Evolutionary conservation across 2,797 vertebrate genomes (phyloP), one percentile per base, ranked within the genome.

Genomic region (Sebastes glaucus): DNA sequence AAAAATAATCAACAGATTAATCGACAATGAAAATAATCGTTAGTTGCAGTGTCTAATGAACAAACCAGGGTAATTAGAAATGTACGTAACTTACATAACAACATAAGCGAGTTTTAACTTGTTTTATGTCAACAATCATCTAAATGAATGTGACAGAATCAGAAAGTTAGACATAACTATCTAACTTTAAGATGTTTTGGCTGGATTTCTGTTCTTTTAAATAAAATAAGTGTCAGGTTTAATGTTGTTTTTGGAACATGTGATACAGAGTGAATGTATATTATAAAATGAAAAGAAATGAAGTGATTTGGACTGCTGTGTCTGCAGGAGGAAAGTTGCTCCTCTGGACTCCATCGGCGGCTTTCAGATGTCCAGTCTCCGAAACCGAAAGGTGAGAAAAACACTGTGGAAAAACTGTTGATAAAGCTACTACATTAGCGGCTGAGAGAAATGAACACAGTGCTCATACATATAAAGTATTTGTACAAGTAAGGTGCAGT

Each of bases 341-440:
- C 96, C 94, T 62, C 72, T 96, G 74, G 96, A 96, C 82, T 77
- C 94, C 22, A 95, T 96, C 2, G 90, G 95, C 18, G 66, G 92
- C 72, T 94, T 94, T 70, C 85, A 94, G 16, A 87, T 94, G 81
- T 91, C 93, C 46, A 80, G 80, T 67, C 66, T 84, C 25, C 62
- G 87, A 62, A 93, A 81, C 78, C 82, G 70, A 89, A 94, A 94
- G 89, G 95, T 96, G 74, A 88, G 86, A 6, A 55, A 16, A 22
- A 1, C 8, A 0, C 38, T 42, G 13, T 38, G 38, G 38, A 2
- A 30, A 30, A 53, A 23, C 3, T 5, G 4, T 23, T 25, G 13
- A 25, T 28, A 18, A 14, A 52, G 42, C 4, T 20, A 4, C 14
- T 10, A 16, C 2, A 6, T 27, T 13, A n/a, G 10, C 7, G 18